phyloP scores from a whole-genome alignment of 2,888 invertebrate species.

The Masnerella sp. region DNA sequence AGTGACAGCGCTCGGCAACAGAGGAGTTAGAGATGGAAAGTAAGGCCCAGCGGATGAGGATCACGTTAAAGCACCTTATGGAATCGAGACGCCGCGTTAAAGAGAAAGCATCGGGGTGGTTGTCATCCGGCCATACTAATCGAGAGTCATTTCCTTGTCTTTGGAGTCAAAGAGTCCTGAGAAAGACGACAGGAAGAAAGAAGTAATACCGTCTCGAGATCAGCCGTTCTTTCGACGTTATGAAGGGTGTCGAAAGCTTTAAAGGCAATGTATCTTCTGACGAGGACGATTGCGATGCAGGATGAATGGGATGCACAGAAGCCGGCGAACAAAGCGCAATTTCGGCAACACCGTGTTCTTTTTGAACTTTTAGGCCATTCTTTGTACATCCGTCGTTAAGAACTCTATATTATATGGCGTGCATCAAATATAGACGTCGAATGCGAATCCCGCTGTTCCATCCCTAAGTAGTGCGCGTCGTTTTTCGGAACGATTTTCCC shows the following conservation, averaged over 20 bases:
- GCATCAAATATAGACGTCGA: not conserved
- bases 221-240: conserved; percentile 50
- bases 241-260: conserved; percentile 56
- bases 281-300: conserved; percentile 42
- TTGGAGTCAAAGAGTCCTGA: conserved; percentile 51
- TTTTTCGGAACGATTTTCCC: too few species aligned
- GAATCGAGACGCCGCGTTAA: conserved; percentile 65
- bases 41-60: conserved; percentile 50
- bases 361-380: conserved; percentile 20
- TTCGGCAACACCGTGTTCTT: conserved; percentile 31
- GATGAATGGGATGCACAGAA: conserved; percentile 28
- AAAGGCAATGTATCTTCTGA: conserved; percentile 52
- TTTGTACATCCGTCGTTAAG: conserved; percentile 6
- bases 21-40: conserved; percentile 41
- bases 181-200: conserved; percentile 59
- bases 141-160: conserved; percentile 61
- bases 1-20: conserved; percentile 64
- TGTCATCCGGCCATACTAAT: conserved; percentile 59
- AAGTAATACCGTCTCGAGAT: conserved; percentile 61
- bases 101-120: conserved; percentile 42
- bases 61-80: conserved; percentile 68
- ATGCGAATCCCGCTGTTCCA: too few species aligned
- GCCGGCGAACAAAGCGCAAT: conserved; percentile 43
- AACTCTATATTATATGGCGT: not conserved
- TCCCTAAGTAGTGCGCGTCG: too few species aligned